Conservation (phyloP, 2,888 invertebrate genomes). For the Incurvaria masculella region DNA sequence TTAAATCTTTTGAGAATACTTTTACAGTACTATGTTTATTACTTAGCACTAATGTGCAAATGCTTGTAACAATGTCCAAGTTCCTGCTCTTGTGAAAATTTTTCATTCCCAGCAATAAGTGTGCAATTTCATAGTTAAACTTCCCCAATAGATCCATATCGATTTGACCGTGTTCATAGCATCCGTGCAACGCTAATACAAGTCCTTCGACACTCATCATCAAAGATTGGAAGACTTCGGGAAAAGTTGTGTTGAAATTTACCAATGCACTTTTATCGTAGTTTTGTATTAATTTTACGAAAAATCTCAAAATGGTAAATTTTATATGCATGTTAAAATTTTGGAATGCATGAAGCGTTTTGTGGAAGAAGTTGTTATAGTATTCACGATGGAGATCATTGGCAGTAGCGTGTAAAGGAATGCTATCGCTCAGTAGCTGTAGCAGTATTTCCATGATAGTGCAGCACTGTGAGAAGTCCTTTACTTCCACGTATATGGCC, state of each 20-base stretch:
- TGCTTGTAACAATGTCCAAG: slow-evolving; percentile 23
- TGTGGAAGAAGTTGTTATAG: slow-evolving; percentile 23
- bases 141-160: slow-evolving; percentile 23
- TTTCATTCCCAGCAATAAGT: slow-evolving; percentile 24
- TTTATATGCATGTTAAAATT: slow-evolving; percentile 38
- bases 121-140: slow-evolving; percentile 25
- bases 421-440: slow-evolving; percentile 35
- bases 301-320: slow-evolving; percentile 32
- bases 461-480: slow-evolving; percentile 32
- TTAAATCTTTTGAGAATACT: slow-evolving; percentile 29
- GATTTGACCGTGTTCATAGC: slow-evolving; percentile 34
- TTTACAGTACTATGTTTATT: slow-evolving; percentile 19
- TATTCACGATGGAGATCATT: slow-evolving; percentile 23
- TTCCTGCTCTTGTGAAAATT: slow-evolving; percentile 17
- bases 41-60: slow-evolving; percentile 28
- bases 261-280: slow-evolving; percentile 26
- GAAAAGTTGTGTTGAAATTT: slow-evolving; percentile 27
- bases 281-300: slow-evolving; percentile 30
- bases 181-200: slow-evolving; percentile 26
- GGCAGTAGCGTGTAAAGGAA: slow-evolving; percentile 31
- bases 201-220: slow-evolving; percentile 28
- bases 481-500: slow-evolving; percentile 37
- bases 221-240: slow-evolving; percentile 25
- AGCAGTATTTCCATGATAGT: slow-evolving; percentile 32
- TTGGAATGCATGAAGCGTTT: slow-evolving; percentile 32